phyloP scores from a whole-genome alignment of 2,113 vertebrate genomes.

The Chloebia gouldiae region DNA sequence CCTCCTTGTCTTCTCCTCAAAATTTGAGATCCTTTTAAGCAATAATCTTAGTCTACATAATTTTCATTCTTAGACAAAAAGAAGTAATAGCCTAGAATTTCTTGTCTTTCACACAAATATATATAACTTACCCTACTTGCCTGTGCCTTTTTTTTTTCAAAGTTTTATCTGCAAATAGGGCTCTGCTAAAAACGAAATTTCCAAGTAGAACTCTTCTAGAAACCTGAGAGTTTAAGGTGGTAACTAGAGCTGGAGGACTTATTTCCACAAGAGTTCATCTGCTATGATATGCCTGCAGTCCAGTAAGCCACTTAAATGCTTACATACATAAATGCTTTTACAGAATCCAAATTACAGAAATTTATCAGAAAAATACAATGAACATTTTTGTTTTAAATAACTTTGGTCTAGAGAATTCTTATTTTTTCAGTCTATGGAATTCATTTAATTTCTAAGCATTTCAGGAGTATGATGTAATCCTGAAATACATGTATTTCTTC shows the following conservation, averaged over 20 bases:
- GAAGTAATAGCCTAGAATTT: neutral
- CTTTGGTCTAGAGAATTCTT: neutral
- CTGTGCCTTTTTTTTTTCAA: neutral
- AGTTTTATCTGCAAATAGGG: neutral
- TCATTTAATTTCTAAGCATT: neutral
- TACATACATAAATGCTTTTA: neutral
- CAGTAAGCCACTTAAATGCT: neutral
- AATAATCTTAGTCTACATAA: rapidly evolving
- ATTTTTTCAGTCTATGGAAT: neutral
- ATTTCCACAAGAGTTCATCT: neutral
- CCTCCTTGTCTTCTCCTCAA: neutral
- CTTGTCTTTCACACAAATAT: neutral
- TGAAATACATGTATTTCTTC: neutral
- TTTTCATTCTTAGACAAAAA: neutral
- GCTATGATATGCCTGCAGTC: neutral
- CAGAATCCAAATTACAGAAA: neutral
- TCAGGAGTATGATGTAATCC: neutral
- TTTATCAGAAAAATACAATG: neutral
- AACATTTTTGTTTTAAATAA: neutral
- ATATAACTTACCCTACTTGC: neutral
- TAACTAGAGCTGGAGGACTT: neutral
- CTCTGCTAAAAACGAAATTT: neutral
- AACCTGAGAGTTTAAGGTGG: neutral
- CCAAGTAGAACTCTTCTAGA: neutral
- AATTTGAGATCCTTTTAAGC: neutral